Percentiles rank a stretch among this genome's conserved stretches.
Evolutionary conservation across 2,113 vertebrate species (phyloP).

Genomic region (Notarius lentiginosus): DNA sequence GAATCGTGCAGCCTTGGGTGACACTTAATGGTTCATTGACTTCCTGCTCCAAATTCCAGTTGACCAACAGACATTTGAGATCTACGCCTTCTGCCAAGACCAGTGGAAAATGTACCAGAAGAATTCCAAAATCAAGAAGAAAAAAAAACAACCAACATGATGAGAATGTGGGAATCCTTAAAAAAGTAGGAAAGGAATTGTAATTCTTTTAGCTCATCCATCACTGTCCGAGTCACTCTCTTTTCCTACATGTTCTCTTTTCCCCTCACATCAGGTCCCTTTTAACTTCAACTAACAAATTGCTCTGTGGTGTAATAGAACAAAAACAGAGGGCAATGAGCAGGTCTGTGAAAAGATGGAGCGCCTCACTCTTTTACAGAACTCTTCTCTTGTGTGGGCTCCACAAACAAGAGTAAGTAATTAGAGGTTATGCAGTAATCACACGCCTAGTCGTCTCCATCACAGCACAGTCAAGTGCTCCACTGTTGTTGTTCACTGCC

Average conservation of each 20-base stretch:
- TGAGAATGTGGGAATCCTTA: conserved; percentile 63
- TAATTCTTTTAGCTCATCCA: conserved; percentile 67
- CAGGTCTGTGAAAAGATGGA: conserved; percentile 55
- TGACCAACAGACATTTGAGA: not conserved
- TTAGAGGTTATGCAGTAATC: conserved; percentile 53
- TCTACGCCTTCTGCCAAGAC: not conserved
- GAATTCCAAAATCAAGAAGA: not conserved
- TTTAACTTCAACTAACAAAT: conserved; percentile 65
- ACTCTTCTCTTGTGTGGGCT: conserved; percentile 42
- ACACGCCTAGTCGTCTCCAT: conserved; percentile 33
- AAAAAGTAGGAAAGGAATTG: conserved; percentile 44
- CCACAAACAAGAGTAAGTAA: conserved; percentile 57
- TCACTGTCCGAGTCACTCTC: conserved; percentile 65
- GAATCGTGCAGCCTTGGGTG: not conserved
- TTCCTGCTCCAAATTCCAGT: conserved; percentile 10
- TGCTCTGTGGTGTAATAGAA: conserved; percentile 61
- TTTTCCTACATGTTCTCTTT: conserved; percentile 42
- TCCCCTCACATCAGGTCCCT: conserved; percentile 28
- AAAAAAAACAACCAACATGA: not conserved
- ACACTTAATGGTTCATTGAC: not conserved
- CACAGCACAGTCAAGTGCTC: conserved; percentile 35
- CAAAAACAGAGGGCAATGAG: conserved; percentile 56
- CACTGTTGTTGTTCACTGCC: not conserved
- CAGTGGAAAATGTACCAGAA: not conserved
- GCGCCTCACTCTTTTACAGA: conserved; percentile 57